Evolutionary conservation across 2,797 vertebrate species (phyloP), one percentile per base, ranked within the genome.

Genomic region (Sibirionetta formosa): DNA sequence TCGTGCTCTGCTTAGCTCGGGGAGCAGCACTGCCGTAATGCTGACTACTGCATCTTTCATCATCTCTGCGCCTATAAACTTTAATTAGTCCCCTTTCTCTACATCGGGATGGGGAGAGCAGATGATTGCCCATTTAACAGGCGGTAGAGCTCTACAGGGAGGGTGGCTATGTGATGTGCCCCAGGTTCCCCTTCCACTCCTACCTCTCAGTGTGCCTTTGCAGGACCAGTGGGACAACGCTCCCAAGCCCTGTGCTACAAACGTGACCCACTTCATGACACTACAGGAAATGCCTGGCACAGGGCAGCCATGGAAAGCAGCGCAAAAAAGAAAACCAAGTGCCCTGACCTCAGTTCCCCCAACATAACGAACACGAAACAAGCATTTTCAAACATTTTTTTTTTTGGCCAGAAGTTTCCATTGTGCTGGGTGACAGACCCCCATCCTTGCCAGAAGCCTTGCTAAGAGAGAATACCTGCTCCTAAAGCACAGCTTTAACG

Each of bases 101-200:
- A 4, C 10, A 4, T 0, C 2, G 27, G 19, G 3, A 2, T 5
- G 38, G 5, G 20, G 19, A 40, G 31, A 61, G 27, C n/a, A 22
- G 33, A 38, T 9, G 27, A 31, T 38, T 40, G 29, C 22, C 51
- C 53, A 38, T 56, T n/a, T 71, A 56, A 31, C 51, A 40, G 27
- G 36, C 36, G 2, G 29, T 29, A 56, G 31, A 72, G 36, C 51
- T 31, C 35, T 48, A 27, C 4, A 12, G 24, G 42, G 6, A 44
- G 22, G 22, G 23, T 50, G 35, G 46, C 29, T 61, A 22, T 31
- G 44, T 35, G 31, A n/a, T 11, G 29, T 24, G 73, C 44, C 44
- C n/a, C 44, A 26, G n/a, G 23, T 17, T 66, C 23, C 44, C 40
- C 16, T 9, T 33, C 44, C 33, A 7, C 11, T n/a, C 16, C 22